phyloP scores from a whole-genome alignment of 2,113 vertebrate species.

The Prochilodus magdalenae region DNA sequence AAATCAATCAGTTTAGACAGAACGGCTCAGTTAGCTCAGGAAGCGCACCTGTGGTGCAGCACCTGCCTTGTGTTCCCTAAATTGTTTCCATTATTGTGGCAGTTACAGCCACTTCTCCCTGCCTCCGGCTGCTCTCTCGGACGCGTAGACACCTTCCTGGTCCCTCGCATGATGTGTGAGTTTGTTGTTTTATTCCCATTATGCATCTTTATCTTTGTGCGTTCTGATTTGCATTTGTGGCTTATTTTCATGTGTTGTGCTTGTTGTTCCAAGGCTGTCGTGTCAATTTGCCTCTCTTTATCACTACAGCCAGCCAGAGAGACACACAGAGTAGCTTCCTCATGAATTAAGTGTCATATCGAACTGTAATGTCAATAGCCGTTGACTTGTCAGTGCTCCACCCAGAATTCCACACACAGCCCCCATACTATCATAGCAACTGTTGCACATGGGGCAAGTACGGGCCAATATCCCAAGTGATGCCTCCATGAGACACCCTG shows the following conservation, averaged over 20 bases:
- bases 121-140: background rate
- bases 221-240: background rate
- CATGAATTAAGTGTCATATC: background rate
- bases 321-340: background rate
- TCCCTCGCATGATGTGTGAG: background rate
- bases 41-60: background rate
- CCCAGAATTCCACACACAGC: no score
- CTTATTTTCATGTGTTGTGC: background rate
- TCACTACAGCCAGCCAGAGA: background rate
- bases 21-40: background rate
- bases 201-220: background rate
- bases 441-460: no score
- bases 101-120: background rate
- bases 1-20: background rate
- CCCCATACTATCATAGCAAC: no score
- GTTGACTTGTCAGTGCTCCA: background rate
- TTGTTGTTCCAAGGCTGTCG: background rate
- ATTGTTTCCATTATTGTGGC: conserved; percentile 5
- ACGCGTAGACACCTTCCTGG: background rate
- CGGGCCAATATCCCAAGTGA: no score
- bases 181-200: background rate
- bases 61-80: conserved; percentile 21
- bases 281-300: background rate
- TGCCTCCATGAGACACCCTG: no score
- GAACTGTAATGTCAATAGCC: background rate